Base-by-base conservation (phyloP, 2,113 vertebrate genomes). In the Silurus meridionalis region DNA sequence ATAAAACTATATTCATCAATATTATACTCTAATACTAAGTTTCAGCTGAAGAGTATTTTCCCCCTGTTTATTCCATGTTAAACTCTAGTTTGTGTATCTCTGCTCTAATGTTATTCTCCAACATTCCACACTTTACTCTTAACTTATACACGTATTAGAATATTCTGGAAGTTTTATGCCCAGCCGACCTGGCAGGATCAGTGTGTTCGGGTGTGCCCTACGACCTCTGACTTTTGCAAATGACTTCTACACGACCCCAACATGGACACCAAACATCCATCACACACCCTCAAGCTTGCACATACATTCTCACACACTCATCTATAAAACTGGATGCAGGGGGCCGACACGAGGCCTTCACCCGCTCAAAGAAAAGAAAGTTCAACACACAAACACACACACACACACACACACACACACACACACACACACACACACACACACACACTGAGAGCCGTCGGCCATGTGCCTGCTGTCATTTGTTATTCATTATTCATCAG, bases 401-500 rank as follows among this genome's bases (percentile, higher is more conserved):
- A 8, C 90, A 89, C 86, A 86, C 87, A 92, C 81, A 92, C 90
- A 91, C 89, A 91, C 10, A 91, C 89, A 87, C 90, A 92, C 87
- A 92, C 90, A 90, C 77, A 83, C 81, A 90, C 83, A 75, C 71
- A 87, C 86, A 92, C 82, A 92, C 90, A 92, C 89, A 92, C 6
- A 90, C 87, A 85, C 88, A 90, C 86, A 90, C 89, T 88, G 67
- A 80, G 79, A 90, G 83, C 87, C 60, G 7, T 75, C 83, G 91
- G 91, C 91, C 92, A 88, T 88, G 87, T 94, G 93, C 93, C 92
- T 71, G 93, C 92, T 93, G 91, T 94, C 92, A 92, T 91, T 92
- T 93, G 90, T 89, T 84, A 91, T 93, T 94, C 94, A 94, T 95
- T 95, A 95, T 94, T 95, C 94, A 95, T 94, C 93, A 93, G 91